These are phyloP conservation scores for Psix sp. DNA, from an alignment of 1,140 invertebrate species.

Conservation along the genomic window DNA sequence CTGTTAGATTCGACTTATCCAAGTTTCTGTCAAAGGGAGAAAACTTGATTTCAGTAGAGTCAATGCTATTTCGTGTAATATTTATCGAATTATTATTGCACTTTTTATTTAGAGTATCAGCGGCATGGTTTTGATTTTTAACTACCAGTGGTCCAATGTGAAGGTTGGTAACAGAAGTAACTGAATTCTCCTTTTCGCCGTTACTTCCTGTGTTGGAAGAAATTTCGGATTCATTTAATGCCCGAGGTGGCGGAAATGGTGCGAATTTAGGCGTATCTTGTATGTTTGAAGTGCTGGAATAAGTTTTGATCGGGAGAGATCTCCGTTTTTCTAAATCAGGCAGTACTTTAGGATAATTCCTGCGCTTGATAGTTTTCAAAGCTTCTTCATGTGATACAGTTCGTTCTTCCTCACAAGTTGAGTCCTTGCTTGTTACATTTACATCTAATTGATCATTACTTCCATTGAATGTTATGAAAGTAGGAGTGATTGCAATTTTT, in stretches of 20 bases:
- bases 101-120: slow-evolving; percentile 54
- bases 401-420: slow-evolving; percentile 59
- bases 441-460: slow-evolving; percentile 75
- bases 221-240: slow-evolving; percentile 43
- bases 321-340: slow-evolving; percentile 80
- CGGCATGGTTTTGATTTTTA: too few relatives aligned
- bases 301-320: slow-evolving; percentile 69
- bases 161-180: slow-evolving; percentile 66
- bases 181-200: slow-evolving; percentile 16
- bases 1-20: slow-evolving; percentile 20
- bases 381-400: slow-evolving; percentile 82
- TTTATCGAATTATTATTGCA: slow-evolving; percentile 56
- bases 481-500: slow-evolving; percentile 49
- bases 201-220: slow-evolving; percentile 56
- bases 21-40: not conserved
- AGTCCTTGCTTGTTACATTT: slow-evolving; percentile 83
- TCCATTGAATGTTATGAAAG: slow-evolving; percentile 74
- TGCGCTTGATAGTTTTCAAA: slow-evolving; percentile 83
- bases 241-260: slow-evolving; percentile 70
- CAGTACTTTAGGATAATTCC: slow-evolving; percentile 89
- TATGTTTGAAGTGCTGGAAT: slow-evolving; percentile 22
- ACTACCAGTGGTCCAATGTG: slow-evolving; percentile 69
- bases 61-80: slow-evolving; percentile 3
- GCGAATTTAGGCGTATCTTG: slow-evolving; percentile 34
- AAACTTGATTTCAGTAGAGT: slow-evolving; percentile 7